Base-by-base conservation (phyloP, 2,113 vertebrate species). In the Tautogolabrus adspersus region DNA sequence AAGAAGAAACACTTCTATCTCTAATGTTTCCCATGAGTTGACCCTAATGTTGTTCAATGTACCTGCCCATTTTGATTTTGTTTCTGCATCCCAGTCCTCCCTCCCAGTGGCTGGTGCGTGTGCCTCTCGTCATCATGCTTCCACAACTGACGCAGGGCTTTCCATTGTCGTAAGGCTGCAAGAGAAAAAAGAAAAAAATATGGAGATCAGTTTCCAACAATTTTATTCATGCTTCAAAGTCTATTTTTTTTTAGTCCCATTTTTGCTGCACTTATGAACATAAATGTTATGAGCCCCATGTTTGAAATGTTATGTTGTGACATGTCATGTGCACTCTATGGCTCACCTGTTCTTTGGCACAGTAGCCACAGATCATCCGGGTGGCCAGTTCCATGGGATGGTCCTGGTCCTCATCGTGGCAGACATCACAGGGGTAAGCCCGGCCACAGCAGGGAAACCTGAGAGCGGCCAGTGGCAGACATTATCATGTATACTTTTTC, bases 401-500 rank as follows among this genome's bases (percentile, higher is more conserved):
- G 82, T 95, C 93, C 86, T 96, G 95, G 75, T 92, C 92, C 69
- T 92, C 91, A 30, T 96, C 93, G 5, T 96, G 95, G 76, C 95
- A 96, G 11, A 40, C 67, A 23, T 96, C 94, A 76, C 95, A 96
- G 18, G 95, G 92, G 70, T 95, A 96, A 6, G 93, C 82, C 21
- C 93, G 91, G 3, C 95, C 95, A 58, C 95, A 96, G 89, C 95
- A 96, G 19, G 95, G 91, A 81, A 96, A 96, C 87, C 95, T 95
- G 54, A 23, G 4, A 61, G 49, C n/a, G 46, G 34, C 9, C n/a
- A 23, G 10, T 5, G 37, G 10, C 42, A 74, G 16, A 63, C 47
- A 64, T n/a, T 3, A 21, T 52, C 79, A 22, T n/a, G 4, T 0
- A 12, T 30, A 8, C 65, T 44, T 11, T 52, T 26, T 56, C 9